phyloP scores from a whole-genome alignment of 2,797 vertebrate genomes.

The Ctenosaura bakeri region DNA sequence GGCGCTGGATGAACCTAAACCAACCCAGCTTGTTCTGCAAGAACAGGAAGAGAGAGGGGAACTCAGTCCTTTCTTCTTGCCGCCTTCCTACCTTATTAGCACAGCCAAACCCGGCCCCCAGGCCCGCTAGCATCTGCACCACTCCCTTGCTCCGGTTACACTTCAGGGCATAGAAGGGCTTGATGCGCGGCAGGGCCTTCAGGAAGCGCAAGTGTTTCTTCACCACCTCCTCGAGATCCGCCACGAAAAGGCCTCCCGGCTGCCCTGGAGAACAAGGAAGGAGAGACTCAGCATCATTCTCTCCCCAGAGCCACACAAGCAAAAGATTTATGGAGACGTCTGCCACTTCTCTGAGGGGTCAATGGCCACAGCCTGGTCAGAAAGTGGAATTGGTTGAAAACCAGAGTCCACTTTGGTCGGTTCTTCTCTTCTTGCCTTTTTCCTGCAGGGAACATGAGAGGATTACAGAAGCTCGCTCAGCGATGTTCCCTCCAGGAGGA shows the following conservation, averaged over 20 bases:
- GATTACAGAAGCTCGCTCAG: too few species aligned
- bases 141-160: conserved; percentile 83
- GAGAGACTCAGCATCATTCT: not conserved
- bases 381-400: too few species aligned
- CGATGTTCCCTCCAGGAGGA: too few species aligned
- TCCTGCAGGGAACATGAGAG: too few species aligned
- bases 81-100: conserved; percentile 82
- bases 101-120: conserved; percentile 87
- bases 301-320: not conserved
- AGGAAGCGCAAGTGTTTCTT: conserved; percentile 82
- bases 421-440: too few species aligned
- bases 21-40: not conserved
- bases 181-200: conserved; percentile 82
- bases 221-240: conserved; percentile 80
- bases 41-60: too few species aligned
- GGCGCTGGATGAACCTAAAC: too few species aligned
- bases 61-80: fast-evolving
- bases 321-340: not conserved
- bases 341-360: too few species aligned
- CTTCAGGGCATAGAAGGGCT: conserved; percentile 84
- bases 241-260: conserved; percentile 80
- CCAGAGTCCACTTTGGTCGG: too few species aligned
- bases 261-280: conserved; percentile 66
- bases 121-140: conserved; percentile 79
- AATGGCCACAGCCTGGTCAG: too few species aligned